Conservation (phyloP, 1,140 invertebrate species). For the Halictus rubicundus region DNA sequence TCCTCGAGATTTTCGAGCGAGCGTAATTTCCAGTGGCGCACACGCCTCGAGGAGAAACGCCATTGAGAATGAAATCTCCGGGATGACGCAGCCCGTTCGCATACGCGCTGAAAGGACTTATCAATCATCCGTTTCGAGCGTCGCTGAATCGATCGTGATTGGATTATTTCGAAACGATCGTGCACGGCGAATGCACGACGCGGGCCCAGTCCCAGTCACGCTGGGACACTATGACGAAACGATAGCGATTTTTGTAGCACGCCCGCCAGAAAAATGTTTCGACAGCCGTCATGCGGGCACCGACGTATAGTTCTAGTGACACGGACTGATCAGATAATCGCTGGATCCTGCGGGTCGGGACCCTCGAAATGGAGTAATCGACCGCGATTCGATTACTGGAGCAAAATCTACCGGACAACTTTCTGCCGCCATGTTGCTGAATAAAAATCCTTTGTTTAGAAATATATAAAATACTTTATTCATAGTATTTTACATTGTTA, state of each 20-base stretch:
- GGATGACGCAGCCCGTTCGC: slow-evolving; percentile 21
- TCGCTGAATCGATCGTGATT: slow-evolving; percentile 12
- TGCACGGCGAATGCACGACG: slow-evolving; percentile 9
- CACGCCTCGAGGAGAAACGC: slow-evolving; percentile 10
- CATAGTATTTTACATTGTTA: too few species aligned
- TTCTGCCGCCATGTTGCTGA: too few species aligned
- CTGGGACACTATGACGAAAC: slow-evolving; percentile 16
- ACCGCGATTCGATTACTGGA: neutral
- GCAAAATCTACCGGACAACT: too few species aligned
- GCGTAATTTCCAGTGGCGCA: slow-evolving; percentile 14
- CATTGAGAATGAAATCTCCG: slow-evolving; percentile 12
- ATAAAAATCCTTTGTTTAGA: too few species aligned
- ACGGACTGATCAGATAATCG: too few species aligned
- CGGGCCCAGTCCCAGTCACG: neutral
- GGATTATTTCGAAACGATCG: slow-evolving; percentile 35
- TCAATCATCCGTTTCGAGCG: slow-evolving; percentile 26
- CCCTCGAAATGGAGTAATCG: neutral
- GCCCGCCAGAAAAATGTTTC: neutral
- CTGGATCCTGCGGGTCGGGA: too few species aligned
- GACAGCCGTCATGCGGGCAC: neutral
- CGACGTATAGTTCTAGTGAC: too few species aligned
- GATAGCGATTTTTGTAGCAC: neutral
- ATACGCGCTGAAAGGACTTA: slow-evolving; percentile 16
- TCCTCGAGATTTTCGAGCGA: slow-evolving; percentile 5
- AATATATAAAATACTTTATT: too few species aligned